Evolutionary conservation across 2,888 invertebrate species (phyloP).

Genomic region (Ethmia dodecea): DNA sequence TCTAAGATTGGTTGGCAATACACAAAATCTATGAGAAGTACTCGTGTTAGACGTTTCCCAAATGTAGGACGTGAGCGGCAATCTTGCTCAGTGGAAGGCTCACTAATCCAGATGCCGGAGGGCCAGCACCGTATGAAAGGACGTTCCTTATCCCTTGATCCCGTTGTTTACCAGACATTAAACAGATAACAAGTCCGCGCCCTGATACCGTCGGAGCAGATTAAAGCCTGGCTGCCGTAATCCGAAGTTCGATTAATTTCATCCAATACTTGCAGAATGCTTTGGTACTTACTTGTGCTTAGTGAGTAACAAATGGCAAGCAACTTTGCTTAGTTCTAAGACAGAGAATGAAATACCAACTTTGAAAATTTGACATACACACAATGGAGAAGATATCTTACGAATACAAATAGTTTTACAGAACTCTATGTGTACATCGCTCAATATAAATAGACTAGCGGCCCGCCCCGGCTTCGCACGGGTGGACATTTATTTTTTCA

Average conservation of each 20-base stretch:
- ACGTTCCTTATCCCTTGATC: slow-evolving; percentile 77
- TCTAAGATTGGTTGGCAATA: no score
- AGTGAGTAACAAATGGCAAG: no score
- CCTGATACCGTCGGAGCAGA: slow-evolving; percentile 71
- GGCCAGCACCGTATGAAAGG: slow-evolving; percentile 70
- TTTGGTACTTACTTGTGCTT: slow-evolving; percentile 3
- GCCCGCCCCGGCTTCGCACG: no score
- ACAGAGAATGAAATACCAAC: no score
- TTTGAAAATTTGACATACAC: no score
- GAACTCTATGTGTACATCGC: no score
- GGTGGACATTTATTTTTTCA: no score
- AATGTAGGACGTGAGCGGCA: slow-evolving; percentile 48
- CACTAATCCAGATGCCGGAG: slow-evolving; percentile 66
- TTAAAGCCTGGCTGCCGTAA: slow-evolving; percentile 67
- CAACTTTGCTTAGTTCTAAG: no score
- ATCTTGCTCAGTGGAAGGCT: slow-evolving; percentile 55
- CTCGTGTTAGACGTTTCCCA: slow-evolving; percentile 30
- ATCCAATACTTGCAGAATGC: slow-evolving; percentile 66
- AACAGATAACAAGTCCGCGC: slow-evolving; percentile 78
- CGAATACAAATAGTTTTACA: no score
- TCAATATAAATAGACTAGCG: no score
- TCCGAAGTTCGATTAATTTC: slow-evolving; percentile 76
- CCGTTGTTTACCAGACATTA: slow-evolving; percentile 79
- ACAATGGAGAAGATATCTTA: no score
- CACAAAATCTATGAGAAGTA: background rate